Percentiles rank a stretch among this genome's conserved stretches.
phyloP scores from a whole-genome alignment of 2,113 vertebrate genomes.

The Alexandromys fortis region DNA sequence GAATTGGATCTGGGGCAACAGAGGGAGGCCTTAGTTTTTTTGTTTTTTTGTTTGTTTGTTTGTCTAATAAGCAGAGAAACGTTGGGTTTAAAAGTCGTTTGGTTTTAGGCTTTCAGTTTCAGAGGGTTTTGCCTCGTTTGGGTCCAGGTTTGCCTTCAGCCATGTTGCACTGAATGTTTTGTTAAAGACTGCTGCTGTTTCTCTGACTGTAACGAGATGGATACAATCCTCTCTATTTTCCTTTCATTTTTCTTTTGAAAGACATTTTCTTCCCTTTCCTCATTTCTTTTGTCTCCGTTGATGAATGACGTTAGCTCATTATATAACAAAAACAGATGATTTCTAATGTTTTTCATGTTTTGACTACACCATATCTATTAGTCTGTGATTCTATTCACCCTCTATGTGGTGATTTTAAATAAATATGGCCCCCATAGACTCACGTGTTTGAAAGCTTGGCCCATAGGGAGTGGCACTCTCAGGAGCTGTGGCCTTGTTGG shows the following conservation, averaged over 20 bases:
- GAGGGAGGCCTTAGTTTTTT: neutral
- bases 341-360: neutral
- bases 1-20: neutral
- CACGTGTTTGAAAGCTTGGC: no score
- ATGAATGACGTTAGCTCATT: neutral
- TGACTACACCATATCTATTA: neutral
- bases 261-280: neutral
- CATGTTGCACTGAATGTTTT: neutral
- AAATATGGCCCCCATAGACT: no score
- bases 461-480: no score
- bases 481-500: no score
- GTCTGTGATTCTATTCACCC: neutral
- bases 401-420: no score
- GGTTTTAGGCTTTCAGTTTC: neutral
- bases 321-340: constrained; percentile 10
- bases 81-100: neutral
- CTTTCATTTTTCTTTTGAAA: neutral
- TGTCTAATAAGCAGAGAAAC: constrained; percentile 5
- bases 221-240: neutral
- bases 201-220: neutral
- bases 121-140: neutral
- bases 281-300: neutral
- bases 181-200: neutral
- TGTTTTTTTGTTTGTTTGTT: neutral
- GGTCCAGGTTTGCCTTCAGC: neutral